Percentiles rank a stretch among this genome's conserved stretches.
phyloP scores from a whole-genome alignment of 2,113 vertebrate genomes.

The Forbesichthys agassizii region DNA sequence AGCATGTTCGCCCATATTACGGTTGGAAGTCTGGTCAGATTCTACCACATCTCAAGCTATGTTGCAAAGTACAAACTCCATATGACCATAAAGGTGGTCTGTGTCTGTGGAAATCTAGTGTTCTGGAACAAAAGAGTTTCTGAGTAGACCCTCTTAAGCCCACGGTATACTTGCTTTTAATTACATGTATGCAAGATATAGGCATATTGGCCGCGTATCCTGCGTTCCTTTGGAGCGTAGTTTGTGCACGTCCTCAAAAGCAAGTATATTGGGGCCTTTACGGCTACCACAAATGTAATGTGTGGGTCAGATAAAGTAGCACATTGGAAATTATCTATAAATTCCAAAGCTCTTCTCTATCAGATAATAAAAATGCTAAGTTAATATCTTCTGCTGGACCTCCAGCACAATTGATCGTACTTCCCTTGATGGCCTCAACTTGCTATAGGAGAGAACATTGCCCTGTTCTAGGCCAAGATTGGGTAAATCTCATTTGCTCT shows the following conservation, averaged over 20 bases:
- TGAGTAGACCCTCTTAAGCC: conserved; percentile 5
- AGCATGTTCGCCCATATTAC: no score
- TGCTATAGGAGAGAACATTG: conserved; percentile 27
- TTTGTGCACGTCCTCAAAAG: no score
- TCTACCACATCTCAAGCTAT: neutral
- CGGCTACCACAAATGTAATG: conserved; percentile 20
- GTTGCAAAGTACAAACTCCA: neutral
- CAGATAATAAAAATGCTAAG: conserved; percentile 33
- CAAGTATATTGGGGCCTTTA: neutral
- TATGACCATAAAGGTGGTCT: neutral
- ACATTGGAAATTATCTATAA: conserved; percentile 32
- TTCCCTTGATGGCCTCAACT: conserved; percentile 22
- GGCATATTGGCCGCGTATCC: no score
- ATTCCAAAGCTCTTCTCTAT: conserved; percentile 21
- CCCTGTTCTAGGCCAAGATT: conserved; percentile 22
- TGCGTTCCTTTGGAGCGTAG: no score
- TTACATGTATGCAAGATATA: no score
- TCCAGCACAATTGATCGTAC: conserved; percentile 34
- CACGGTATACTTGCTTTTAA: no score
- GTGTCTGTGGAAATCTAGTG: neutral
- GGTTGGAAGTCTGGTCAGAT: no score
- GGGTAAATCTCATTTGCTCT: conserved; percentile 50
- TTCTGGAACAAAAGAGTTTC: conserved; percentile 1
- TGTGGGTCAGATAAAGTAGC: conserved; percentile 18
- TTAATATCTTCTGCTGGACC: conserved; percentile 34